phyloP scores from a whole-genome alignment of 2,888 invertebrate species.

The Patella ulyssiponensis region DNA sequence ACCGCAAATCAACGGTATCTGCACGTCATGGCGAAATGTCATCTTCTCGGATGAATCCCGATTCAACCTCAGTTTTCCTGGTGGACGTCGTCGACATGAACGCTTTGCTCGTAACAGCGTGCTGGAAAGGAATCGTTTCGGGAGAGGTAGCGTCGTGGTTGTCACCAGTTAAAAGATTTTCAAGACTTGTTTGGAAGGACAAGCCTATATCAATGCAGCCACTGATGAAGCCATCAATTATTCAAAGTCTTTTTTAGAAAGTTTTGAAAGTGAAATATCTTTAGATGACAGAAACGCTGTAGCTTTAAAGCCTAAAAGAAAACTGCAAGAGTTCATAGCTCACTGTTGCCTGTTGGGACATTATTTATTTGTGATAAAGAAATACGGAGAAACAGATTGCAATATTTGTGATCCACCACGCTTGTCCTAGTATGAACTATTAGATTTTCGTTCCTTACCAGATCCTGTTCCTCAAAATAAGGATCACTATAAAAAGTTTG shows the following conservation, averaged over 20 bases:
- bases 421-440: not conserved
- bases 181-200: not conserved
- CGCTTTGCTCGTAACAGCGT: too few species aligned
- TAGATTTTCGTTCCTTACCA: not conserved
- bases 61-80: too few species aligned
- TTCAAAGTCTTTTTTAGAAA: too few species aligned
- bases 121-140: too few species aligned
- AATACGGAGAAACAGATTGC: not conserved
- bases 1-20: too few species aligned
- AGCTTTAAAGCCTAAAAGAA: not conserved
- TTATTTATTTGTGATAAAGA: constrained; percentile 2
- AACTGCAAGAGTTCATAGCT: not conserved
- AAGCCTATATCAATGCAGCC: not conserved
- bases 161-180: too few species aligned
- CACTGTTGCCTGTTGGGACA: not conserved
- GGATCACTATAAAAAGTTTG: not conserved
- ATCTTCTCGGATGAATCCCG: too few species aligned
- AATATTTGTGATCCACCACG: constrained; percentile 4
- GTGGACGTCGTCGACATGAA: too few species aligned
- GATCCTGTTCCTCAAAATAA: not conserved
- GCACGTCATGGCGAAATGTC: too few species aligned
- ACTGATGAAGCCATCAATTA: too few species aligned
- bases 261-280: too few species aligned
- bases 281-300: not conserved
- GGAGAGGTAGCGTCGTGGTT: too few species aligned